Conservation (phyloP, 2,113 vertebrate genomes). For the Grammomys dolichurus region DNA sequence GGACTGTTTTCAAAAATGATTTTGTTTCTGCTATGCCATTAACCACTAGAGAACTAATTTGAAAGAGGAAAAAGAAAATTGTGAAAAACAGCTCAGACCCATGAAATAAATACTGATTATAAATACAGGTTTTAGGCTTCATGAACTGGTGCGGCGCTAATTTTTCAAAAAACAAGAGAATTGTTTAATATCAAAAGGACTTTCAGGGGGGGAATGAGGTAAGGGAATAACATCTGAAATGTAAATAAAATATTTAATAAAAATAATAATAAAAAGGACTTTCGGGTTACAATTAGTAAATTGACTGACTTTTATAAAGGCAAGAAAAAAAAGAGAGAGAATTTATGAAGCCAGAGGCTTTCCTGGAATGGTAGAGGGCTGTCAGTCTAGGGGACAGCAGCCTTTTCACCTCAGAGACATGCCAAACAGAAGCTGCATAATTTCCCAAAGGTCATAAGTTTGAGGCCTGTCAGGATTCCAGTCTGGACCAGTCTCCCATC, state of each 20-base stretch:
- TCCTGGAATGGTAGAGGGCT: not conserved
- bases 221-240: no score
- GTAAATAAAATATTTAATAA: no score
- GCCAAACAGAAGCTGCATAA: constrained; percentile 15
- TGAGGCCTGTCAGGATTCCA: not conserved
- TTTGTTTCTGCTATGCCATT: constrained; percentile 64
- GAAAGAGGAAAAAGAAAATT: constrained; percentile 40
- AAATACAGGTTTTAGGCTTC: constrained; percentile 70
- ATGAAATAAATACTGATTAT: constrained; percentile 75
- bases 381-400: not conserved
- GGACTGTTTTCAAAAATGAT: constrained; percentile 49
- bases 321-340: constrained; percentile 11
- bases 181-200: constrained; percentile 69
- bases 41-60: constrained; percentile 71
- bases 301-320: constrained; percentile 70
- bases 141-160: constrained; percentile 66
- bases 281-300: constrained; percentile 78
- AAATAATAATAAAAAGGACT: constrained; percentile 45
- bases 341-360: constrained; percentile 56
- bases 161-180: constrained; percentile 71
- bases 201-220: not conserved
- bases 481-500: not conserved
- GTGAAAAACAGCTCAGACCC: constrained; percentile 44
- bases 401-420: not conserved
- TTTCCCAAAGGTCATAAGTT: constrained; percentile 11